Evolutionary conservation across 2,888 invertebrate species (phyloP).

Genomic region (Callyntrura guangdongensis): DNA sequence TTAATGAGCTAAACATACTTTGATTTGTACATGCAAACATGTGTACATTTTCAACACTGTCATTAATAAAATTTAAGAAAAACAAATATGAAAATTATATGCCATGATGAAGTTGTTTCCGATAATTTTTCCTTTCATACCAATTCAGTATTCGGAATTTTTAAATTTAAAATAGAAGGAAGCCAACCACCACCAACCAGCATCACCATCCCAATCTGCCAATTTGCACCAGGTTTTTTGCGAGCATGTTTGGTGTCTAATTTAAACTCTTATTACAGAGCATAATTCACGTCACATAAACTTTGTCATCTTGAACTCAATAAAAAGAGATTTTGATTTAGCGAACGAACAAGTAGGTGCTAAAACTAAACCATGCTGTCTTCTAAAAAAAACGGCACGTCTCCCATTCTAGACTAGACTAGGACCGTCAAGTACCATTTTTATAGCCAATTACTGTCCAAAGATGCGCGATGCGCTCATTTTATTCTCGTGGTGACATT

Average conservation of each 20-base stretch:
- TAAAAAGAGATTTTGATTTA: not conserved
- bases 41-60: not conserved
- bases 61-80: conserved; percentile 1
- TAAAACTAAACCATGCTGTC: conserved; percentile 9
- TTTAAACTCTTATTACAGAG: no score
- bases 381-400: not conserved
- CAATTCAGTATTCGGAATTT: no score
- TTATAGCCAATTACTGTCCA: not conserved
- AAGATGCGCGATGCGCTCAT: not conserved
- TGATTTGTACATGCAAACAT: not conserved
- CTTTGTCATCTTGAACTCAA: not conserved
- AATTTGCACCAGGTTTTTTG: no score
- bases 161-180: no score
- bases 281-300: not conserved
- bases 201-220: no score
- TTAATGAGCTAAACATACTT: not conserved
- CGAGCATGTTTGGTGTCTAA: no score
- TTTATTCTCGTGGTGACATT: conserved; percentile 4
- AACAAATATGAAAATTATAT: not conserved
- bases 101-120: no score
- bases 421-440: not conserved
- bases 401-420: not conserved
- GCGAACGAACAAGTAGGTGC: conserved; percentile 12
- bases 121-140: not conserved
- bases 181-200: no score